These are phyloP conservation scores for Pseudococcus jackbeardsleyi DNA, from an alignment of 2,888 invertebrate species.

Conservation along the genomic window DNA sequence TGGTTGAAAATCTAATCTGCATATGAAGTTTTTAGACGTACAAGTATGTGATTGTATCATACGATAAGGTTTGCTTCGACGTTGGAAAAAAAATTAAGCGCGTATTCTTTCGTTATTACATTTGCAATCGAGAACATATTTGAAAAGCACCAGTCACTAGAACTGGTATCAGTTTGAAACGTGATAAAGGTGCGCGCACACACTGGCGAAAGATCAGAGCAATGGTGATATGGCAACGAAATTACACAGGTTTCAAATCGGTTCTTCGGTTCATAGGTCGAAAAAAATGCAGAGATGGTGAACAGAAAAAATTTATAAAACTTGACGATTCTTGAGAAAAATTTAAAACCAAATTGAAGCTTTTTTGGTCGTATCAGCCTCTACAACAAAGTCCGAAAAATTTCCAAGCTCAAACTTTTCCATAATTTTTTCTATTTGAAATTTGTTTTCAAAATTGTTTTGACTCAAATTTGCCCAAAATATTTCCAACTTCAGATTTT, in stretches of 20 bases:
- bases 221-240: background rate
- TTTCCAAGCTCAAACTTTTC: too few species aligned
- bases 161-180: constrained; percentile 45
- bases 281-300: too few species aligned
- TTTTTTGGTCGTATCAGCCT: too few species aligned
- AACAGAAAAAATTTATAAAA: too few species aligned
- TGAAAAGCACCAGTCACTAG: constrained; percentile 37
- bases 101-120: constrained; percentile 7
- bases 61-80: background rate
- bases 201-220: constrained; percentile 19
- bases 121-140: constrained; percentile 26
- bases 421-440: too few species aligned
- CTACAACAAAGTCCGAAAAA: too few species aligned
- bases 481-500: too few species aligned
- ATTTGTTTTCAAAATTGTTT: too few species aligned
- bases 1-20: constrained; percentile 11
- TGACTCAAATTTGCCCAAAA: too few species aligned
- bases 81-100: background rate
- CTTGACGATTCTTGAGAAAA: too few species aligned
- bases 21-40: background rate
- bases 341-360: too few species aligned
- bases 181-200: constrained; percentile 48
- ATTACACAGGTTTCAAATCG: background rate
- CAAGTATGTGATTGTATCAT: background rate
- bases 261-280: too few species aligned